Evolutionary conservation across 2,888 invertebrate genomes (phyloP).

Genomic region (Megaustenia siamemsis): DNA sequence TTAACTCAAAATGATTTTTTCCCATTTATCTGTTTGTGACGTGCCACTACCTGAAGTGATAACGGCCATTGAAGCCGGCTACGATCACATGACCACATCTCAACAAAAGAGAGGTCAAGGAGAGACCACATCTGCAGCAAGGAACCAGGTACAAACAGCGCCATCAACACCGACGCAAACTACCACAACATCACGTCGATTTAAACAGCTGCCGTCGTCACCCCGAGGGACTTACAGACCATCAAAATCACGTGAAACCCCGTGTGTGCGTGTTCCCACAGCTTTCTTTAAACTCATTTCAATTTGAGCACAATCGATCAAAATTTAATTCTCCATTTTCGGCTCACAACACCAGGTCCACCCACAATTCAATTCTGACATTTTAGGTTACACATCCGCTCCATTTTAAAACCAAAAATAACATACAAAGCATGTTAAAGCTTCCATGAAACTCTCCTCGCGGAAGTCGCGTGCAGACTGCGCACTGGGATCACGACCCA

Average conservation of each 20-base stretch:
- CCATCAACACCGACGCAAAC: background rate
- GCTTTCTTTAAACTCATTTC: background rate
- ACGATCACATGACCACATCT: background rate
- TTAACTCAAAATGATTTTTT: too few relatives aligned
- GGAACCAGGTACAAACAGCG: background rate
- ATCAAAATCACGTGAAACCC: background rate
- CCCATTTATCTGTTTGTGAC: too few relatives aligned
- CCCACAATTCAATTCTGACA: background rate
- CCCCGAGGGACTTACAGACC: background rate
- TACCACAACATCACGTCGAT: background rate
- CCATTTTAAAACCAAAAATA: too few relatives aligned
- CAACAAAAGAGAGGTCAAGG: background rate
- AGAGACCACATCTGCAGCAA: background rate
- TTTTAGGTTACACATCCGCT: background rate
- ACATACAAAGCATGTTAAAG: too few relatives aligned
- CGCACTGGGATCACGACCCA: too few relatives aligned
- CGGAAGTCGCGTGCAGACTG: too few relatives aligned
- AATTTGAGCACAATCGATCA: background rate
- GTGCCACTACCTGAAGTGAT: too few relatives aligned
- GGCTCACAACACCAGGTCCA: background rate
- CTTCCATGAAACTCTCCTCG: too few relatives aligned
- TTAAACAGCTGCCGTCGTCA: background rate
- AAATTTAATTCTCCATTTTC: background rate
- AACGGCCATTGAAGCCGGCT: background rate
- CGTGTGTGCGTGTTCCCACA: background rate